Percentiles rank a stretch among this genome's conserved stretches.
phyloP scores from a whole-genome alignment of 2,113 vertebrate genomes.

The Spea bombifrons region DNA sequence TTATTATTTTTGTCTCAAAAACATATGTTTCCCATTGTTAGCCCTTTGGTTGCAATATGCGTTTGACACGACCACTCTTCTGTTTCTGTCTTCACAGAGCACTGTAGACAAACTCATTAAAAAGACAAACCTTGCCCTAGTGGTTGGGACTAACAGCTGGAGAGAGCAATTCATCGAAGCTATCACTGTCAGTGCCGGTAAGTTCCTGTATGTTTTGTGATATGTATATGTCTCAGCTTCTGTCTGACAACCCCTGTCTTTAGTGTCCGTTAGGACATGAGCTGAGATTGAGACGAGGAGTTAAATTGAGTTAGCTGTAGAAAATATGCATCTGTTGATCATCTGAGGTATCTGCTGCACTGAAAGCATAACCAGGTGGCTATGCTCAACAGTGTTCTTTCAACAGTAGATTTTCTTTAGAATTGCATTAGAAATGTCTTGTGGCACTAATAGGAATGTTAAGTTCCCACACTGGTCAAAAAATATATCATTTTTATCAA shows the following conservation, averaged over 20 bases:
- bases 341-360: neutral
- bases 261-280: neutral
- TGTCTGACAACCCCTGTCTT: neutral
- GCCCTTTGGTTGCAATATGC: too few species aligned
- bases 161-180: conserved; percentile 94
- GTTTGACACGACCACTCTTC: neutral
- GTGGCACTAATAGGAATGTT: too few species aligned
- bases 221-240: neutral
- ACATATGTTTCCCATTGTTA: too few species aligned
- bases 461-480: too few species aligned
- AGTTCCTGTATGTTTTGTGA: conserved; percentile 55
- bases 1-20: too few species aligned
- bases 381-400: too few species aligned
- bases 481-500: too few species aligned
- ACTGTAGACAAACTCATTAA: conserved; percentile 97
- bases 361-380: neutral
- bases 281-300: neutral
- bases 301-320: neutral
- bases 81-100: conserved; percentile 69
- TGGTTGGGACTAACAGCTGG: conserved; percentile 96
- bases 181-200: conserved; percentile 94
- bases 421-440: too few species aligned
- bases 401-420: too few species aligned
- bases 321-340: neutral
- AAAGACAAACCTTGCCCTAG: conserved; percentile 94